These are phyloP conservation scores for Hapalemur alaotrensis DNA, from an alignment of 2,797 vertebrate genomes.

Conservation along the genomic window DNA sequence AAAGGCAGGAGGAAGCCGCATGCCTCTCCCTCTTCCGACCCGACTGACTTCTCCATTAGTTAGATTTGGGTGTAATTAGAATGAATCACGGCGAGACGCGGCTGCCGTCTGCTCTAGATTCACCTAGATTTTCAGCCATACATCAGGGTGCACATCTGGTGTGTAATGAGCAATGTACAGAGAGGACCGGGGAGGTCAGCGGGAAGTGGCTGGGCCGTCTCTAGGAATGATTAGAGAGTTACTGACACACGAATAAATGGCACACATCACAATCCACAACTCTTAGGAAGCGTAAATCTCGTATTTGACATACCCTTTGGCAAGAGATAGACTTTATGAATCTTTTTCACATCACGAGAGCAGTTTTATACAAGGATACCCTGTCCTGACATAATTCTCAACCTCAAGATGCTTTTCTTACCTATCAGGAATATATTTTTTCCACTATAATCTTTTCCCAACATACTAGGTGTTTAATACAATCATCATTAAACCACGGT, in stretches of 20 bases:
- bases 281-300: slow-evolving; percentile 68
- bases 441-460: neutral
- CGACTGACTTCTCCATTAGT: slow-evolving; percentile 41
- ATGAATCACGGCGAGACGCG: slow-evolving; percentile 6
- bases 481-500: neutral
- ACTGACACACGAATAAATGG: slow-evolving; percentile 57
- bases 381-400: slow-evolving; percentile 73
- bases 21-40: slow-evolving; percentile 2
- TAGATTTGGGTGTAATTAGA: slow-evolving; percentile 51
- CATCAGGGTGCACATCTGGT: neutral
- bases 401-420: neutral
- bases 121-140: slow-evolving; percentile 53
- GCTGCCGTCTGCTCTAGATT: neutral
- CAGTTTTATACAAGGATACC: slow-evolving; percentile 67
- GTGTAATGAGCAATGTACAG: slow-evolving; percentile 45
- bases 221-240: neutral
- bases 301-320: slow-evolving; percentile 52
- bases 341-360: slow-evolving; percentile 59
- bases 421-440: slow-evolving; percentile 4
- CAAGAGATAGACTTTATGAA: slow-evolving; percentile 68
- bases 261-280: slow-evolving; percentile 42
- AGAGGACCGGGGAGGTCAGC: slow-evolving; percentile 47
- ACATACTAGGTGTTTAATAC: neutral
- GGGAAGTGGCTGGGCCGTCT: neutral
- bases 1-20: slow-evolving; percentile 46